Base-by-base conservation (phyloP, 2,113 vertebrate species). In the Oxygymnocypris stewartii region DNA sequence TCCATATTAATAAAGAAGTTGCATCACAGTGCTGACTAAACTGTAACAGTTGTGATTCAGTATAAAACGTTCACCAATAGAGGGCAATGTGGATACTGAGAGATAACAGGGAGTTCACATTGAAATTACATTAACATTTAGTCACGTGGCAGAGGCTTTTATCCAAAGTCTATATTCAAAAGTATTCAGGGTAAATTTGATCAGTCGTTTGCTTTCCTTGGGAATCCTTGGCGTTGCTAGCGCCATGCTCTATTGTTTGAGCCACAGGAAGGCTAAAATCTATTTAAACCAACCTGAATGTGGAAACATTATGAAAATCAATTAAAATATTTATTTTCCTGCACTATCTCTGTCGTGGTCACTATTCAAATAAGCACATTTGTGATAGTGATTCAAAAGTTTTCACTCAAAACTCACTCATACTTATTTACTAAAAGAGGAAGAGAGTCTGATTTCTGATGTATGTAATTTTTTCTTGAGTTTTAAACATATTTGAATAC, bases 21-120 rank as follows among this genome's bases (percentile, higher is more conserved):
- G 86, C 88, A 87, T 87, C 86, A 85, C 44, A 87, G 87, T 88
- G 89, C 85, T 84, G 88, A 87, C 90, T 88, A 89, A 85, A 84
- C 81, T 91, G 88, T 89, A 88, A 90, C 81, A 89, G 92, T 79
- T 91, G 90, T 90, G 80, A 77, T 83, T 84, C 88, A 87, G 87
- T 93, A 91, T 88, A 86, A 75, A 77, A 88, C 44, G 87, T 75
- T 47, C 71, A 86, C 92, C 93, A 91, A 91, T 88, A 93, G 93
- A 91, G 91, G 92, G 92, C 93, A 92, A 88, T 88, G 57, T 59
- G 57, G 20, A 59, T 9, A 23, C 7, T n/a, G 69, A 65, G 86
- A 86, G 78, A 40, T 37, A 11, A 79, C 76, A 73, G 49, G 4
- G 1, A 20, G 14, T 37, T 40, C 14, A 57, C 25, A 35, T 54